Base-by-base conservation (phyloP, 2,797 vertebrate genomes). In the Odontamblyopus rebecca region DNA sequence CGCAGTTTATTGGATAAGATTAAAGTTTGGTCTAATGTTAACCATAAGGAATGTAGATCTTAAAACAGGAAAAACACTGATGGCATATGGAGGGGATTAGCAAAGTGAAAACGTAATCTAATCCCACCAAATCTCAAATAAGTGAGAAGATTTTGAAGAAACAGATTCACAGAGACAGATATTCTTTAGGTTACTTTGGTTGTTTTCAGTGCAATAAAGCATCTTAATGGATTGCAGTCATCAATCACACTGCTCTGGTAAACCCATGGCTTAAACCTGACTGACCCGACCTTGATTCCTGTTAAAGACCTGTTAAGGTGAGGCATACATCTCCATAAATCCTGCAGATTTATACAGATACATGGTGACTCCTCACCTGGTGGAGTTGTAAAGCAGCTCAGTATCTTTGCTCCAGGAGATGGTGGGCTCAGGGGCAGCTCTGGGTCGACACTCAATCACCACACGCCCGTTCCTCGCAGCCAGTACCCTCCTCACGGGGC, bases 361-460 rank as follows among this genome's bases (percentile, higher is more conserved):
- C 26, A 61, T 68, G 15, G 26, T 23, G 41, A 53, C 9, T 13
- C 87, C 93, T 93, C 75, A 99, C 98, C 97, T 95, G 88, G 93
- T 96, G 5, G 95, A 94, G 87, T 99, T 99, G 75, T 86, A 90
- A 5, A 99, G 95, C 83, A 97, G 89, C 86, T 99, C 97, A 0
- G 97, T 98, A 80, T 95, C 97, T 93, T 96, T 98, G 90, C 96
- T 98, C 98, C 98, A 99, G 0, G 89, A 94, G 86, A 98, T 92
- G 67, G 73, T 90, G 4, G 98, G 95, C 79, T 94, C 97, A 0
- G 98, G 98, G 30, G 98, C 96, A 0, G 96, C 98, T 91, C 95
- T 95, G n/a, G 97, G 97, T 72, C 95, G 96, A 87, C 98, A 99
- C 66, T 96, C 93, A 15, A 99, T 96, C 80, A 98, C 92, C 67